Evolutionary conservation across 2,797 vertebrate species (phyloP), one percentile per base, ranked within the genome.

Genomic region (Ispidina lecontei): DNA sequence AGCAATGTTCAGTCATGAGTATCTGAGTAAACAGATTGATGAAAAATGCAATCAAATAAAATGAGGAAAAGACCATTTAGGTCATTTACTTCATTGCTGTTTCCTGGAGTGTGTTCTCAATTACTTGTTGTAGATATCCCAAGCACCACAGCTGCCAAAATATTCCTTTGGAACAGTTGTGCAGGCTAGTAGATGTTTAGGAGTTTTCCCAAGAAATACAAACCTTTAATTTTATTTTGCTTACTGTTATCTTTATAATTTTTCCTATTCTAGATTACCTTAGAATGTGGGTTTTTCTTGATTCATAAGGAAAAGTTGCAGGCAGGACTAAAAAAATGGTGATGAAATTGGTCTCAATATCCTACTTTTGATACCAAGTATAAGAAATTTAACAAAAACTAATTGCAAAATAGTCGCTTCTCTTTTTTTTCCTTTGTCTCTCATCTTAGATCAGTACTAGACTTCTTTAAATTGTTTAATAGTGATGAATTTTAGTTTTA

Each of bases 1-100:
- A 83, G 41, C 49, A 73, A 31, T 60, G 73, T 80, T 79, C 59
- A 77, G 65, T 82, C 79, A 68, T 64, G 76, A 82, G 35, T 29
- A 87, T 92, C 56, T 71, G 88, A 96, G 64, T 87, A 89, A 95
- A 94, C 58, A 92, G 62, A 86, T 29, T 77, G 67, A 77, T 84
- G 75, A 87, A 92, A 89, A 89, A 86, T 64, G 84, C 78, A 87
- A 11, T 72, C 6, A 55, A 77, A 81, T 76, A 68, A 28, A 70
- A 29, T 10, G 39, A 87, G 51, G 73, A 78, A 85, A 80, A 85
- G 51, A 65, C 44, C 10, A 4, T 84, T 89, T 87, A 65, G 83
- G 52, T 95, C 83, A 73, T 76, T 70, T 71, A 22, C 14, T 76
- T 67, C 55, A 75, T 84, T 91, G 54, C 46, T 41, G 37, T 62